These are phyloP conservation scores for Holotrichia oblita DNA, from an alignment of 1,140 invertebrate species.

Conservation along the genomic window DNA sequence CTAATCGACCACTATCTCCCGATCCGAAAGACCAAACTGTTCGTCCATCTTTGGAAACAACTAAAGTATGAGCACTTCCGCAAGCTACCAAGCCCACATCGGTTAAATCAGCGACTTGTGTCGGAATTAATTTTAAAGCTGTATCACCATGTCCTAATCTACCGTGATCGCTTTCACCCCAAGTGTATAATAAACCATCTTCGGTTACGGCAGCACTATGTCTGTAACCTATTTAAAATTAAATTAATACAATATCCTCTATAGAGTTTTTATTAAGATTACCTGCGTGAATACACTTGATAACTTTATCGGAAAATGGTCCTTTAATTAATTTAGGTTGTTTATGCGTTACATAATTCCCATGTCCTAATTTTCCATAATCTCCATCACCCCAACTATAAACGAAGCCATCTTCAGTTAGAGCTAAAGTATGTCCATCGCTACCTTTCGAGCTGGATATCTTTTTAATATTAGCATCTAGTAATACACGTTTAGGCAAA, in stretches of 20 bases:
- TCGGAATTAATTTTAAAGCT: conserved; percentile 66
- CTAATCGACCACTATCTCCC: conserved; percentile 71
- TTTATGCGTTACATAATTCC: conserved; percentile 68
- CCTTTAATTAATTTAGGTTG: conserved; percentile 65
- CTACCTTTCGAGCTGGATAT: conserved; percentile 67
- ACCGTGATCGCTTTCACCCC: conserved; percentile 74
- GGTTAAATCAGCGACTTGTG: conserved; percentile 67
- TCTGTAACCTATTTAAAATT: conserved; percentile 62
- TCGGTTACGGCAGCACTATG: conserved; percentile 69
- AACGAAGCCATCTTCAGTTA: conserved; percentile 92
- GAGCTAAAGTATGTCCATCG: conserved; percentile 93
- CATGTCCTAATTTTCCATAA: conserved; percentile 91
- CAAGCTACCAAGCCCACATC: conserved; percentile 71
- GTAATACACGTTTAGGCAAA: conserved; percentile 82
- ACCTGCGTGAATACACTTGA: conserved; percentile 68
- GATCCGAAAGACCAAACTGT: conserved; percentile 75
- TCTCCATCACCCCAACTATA: conserved; percentile 98
- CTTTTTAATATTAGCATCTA: conserved; percentile 55
- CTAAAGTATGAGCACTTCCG: conserved; percentile 72
- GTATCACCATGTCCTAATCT: conserved; percentile 69
- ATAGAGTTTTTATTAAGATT: neutral
- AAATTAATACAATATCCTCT: too few relatives aligned
- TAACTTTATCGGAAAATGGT: conserved; percentile 62
- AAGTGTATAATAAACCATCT: conserved; percentile 67
- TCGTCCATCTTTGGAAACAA: conserved; percentile 69